These are phyloP conservation scores for Phania funesta DNA, from an alignment of 2,888 invertebrate species.

Conservation along the genomic window DNA sequence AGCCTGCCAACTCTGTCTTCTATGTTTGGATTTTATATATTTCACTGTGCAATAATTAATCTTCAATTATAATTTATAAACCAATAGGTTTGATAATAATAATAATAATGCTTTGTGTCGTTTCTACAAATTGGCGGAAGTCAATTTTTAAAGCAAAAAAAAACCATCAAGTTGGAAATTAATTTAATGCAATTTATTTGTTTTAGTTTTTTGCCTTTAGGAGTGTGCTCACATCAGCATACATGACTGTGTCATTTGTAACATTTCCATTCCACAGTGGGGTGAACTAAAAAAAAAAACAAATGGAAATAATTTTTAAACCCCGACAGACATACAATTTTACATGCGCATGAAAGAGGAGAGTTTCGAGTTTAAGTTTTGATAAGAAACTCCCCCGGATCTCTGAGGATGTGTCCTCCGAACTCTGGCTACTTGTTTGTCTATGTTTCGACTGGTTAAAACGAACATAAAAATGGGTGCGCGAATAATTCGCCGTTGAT, in stretches of 20 bases:
- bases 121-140: conserved; percentile 61
- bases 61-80: conserved; percentile 44
- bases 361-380: no score
- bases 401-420: no score
- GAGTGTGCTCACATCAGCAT: conserved; percentile 17
- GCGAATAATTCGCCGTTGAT: no score
- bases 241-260: conserved; percentile 1
- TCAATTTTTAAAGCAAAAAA: conserved; percentile 33
- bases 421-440: no score
- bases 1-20: conserved; percentile 2
- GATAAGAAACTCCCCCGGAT: no score
- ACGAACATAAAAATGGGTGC: no score
- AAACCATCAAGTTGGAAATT: conserved; percentile 23
- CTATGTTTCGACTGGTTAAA: no score
- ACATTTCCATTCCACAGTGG: not conserved
- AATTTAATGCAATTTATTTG: conserved; percentile 54
- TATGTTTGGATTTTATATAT: not conserved
- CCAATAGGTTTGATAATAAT: conserved; percentile 47
- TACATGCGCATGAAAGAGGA: no score
- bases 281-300: no score
- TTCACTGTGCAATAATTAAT: conserved; percentile 40
- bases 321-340: no score
- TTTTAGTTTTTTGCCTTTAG: conserved; percentile 27
- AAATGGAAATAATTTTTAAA: no score
- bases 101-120: conserved; percentile 46